Conservation (phyloP, 2,113 vertebrate genomes). For the Corythoichthys haematopterus region DNA sequence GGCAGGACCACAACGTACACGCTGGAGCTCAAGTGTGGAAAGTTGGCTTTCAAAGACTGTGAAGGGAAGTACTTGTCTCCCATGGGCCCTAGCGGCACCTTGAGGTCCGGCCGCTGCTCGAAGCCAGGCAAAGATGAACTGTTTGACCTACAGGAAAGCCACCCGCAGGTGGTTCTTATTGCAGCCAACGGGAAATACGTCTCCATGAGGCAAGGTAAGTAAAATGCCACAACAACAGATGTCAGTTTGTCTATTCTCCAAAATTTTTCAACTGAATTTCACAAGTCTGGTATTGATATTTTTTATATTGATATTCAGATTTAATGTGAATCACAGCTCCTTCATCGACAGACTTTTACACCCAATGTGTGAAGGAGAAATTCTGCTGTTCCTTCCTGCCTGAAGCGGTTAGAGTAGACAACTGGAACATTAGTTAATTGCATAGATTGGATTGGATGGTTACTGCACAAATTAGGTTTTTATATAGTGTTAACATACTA, state of each 20-base stretch:
- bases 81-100: slow-evolving; percentile 83
- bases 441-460: no score
- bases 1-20: slow-evolving; percentile 80
- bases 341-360: no score
- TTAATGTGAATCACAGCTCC: no score
- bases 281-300: no score
- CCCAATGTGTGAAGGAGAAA: no score
- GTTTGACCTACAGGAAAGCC: slow-evolving; percentile 93
- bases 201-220: slow-evolving; percentile 89
- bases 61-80: slow-evolving; percentile 91
- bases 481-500: no score
- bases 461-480: no score
- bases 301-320: no score
- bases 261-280: neutral
- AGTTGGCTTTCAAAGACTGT: slow-evolving; percentile 92
- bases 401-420: no score
- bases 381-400: no score
- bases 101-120: slow-evolving; percentile 86
- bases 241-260: neutral
- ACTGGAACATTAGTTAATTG: no score
- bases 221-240: neutral
- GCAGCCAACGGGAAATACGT: slow-evolving; percentile 86
- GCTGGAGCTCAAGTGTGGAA: slow-evolving; percentile 88
- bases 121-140: slow-evolving; percentile 94
- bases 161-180: slow-evolving; percentile 89